phyloP scores from a whole-genome alignment of 2,113 vertebrate species.

The Dascyllus trimaculatus region DNA sequence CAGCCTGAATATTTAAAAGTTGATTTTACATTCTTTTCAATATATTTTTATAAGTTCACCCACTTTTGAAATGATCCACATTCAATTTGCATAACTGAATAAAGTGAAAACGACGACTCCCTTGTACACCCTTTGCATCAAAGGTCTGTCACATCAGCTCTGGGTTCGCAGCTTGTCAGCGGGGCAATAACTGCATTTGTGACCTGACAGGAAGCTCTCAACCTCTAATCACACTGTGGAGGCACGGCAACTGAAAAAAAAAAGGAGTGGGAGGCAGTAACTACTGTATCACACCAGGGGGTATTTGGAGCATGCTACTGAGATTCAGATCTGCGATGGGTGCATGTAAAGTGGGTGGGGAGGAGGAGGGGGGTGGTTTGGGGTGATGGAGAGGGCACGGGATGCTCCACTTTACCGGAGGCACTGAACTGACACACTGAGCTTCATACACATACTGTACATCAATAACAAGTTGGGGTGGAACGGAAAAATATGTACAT shows the following conservation, averaged over 20 bases:
- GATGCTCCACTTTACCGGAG: conserved; percentile 10
- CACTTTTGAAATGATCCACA: neutral
- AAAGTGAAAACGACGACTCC: neutral
- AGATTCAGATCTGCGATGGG: conserved; percentile 26
- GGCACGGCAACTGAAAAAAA: conserved; percentile 1
- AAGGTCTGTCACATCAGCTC: neutral
- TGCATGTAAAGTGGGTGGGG: neutral
- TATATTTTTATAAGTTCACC: neutral
- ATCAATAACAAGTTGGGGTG: conserved; percentile 12
- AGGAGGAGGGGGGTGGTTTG: neutral
- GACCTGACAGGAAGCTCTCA: conserved; percentile 37
- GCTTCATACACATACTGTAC: conserved; percentile 17
- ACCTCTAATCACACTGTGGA: neutral
- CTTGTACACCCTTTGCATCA: neutral
- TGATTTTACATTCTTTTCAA: neutral
- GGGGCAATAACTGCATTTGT: conserved; percentile 10
- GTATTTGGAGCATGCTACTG: conserved; percentile 39
- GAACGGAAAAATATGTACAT: neutral
- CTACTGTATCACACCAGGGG: conserved; percentile 44
- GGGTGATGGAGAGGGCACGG: conserved; percentile 31
- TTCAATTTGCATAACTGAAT: neutral
- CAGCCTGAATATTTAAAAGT: no score
- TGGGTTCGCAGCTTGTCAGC: conserved; percentile 1
- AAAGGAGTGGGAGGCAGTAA: neutral
- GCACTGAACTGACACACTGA: conserved; percentile 38